Conservation (phyloP, 2,113 vertebrate genomes). For the Otocyon megalotis region DNA sequence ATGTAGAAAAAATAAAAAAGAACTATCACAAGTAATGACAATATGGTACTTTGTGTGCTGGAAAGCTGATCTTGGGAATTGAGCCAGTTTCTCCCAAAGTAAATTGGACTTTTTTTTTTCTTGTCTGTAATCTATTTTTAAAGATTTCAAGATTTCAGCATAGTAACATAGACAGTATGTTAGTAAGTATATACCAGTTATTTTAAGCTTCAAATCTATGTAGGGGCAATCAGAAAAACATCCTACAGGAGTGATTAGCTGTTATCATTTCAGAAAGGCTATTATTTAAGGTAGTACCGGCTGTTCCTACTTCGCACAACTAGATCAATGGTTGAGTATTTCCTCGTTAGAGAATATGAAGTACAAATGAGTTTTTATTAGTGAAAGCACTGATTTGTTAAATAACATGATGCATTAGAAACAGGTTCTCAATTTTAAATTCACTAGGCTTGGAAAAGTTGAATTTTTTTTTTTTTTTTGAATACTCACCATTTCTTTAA, state of each 20-base stretch:
- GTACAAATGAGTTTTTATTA: background rate
- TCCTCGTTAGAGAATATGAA: background rate
- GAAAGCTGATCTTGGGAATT: background rate
- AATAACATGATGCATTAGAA: background rate
- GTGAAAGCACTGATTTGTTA: background rate
- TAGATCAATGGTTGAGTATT: background rate
- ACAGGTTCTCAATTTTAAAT: background rate
- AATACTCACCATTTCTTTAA: background rate
- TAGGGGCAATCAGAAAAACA: background rate
- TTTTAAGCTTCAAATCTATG: background rate
- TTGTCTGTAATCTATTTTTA: background rate
- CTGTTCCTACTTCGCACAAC: background rate
- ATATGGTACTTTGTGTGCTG: background rate
- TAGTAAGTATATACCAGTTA: background rate
- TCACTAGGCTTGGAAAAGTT: background rate
- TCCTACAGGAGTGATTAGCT: accelerated
- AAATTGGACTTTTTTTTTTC: background rate
- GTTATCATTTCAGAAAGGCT: background rate
- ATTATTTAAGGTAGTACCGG: background rate
- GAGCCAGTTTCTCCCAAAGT: background rate
- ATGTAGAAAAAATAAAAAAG: background rate
- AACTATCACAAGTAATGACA: background rate
- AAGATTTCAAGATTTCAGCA: background rate
- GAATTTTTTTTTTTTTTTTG: background rate
- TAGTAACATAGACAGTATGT: background rate